Percentiles rank a stretch among this genome's conserved stretches.
phyloP scores from a whole-genome alignment of 2,888 invertebrate genomes.

The Sinohyriopsis cumingii region DNA sequence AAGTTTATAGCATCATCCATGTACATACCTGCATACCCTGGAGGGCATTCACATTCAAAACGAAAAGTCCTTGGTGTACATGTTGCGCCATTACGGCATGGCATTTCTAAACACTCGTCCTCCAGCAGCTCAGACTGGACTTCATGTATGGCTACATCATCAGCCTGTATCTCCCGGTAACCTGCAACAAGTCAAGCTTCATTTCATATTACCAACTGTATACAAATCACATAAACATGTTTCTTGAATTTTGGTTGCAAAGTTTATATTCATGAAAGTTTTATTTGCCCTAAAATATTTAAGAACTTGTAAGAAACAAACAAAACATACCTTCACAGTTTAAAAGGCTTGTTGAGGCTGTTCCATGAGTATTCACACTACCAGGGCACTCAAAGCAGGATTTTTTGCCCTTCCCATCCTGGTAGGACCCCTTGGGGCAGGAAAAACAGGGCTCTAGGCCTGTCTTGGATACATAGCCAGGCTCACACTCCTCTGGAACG shows the following conservation, averaged over 20 bases:
- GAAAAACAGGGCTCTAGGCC: slow-evolving; percentile 77
- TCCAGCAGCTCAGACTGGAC: slow-evolving; percentile 10
- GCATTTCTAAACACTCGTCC: slow-evolving; percentile 74
- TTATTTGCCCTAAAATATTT: no score
- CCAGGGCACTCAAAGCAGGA: slow-evolving; percentile 72
- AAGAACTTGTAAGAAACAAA: no score
- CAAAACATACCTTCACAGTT: slow-evolving; percentile 59
- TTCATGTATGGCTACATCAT: background rate
- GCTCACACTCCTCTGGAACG: slow-evolving; percentile 75
- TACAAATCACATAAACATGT: background rate
- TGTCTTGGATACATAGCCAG: slow-evolving; percentile 75
- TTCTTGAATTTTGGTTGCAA: background rate
- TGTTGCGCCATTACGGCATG: slow-evolving; percentile 73
- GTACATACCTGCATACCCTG: slow-evolving; percentile 68
- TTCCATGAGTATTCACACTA: slow-evolving; percentile 46
- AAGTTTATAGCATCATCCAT: background rate
- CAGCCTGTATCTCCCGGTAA: background rate
- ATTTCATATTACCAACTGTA: background rate
- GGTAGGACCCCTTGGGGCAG: slow-evolving; percentile 74
- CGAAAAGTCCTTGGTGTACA: slow-evolving; percentile 28
- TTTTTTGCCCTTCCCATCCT: slow-evolving; percentile 69
- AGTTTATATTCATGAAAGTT: no score
- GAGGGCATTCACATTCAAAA: slow-evolving; percentile 70
- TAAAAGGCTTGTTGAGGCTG: slow-evolving; percentile 52
- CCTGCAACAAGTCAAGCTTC: background rate